Evolutionary conservation across 2,113 vertebrate genomes (phyloP), one percentile per base, ranked within the genome.

Genomic region (Sisor rabdophorus): DNA sequence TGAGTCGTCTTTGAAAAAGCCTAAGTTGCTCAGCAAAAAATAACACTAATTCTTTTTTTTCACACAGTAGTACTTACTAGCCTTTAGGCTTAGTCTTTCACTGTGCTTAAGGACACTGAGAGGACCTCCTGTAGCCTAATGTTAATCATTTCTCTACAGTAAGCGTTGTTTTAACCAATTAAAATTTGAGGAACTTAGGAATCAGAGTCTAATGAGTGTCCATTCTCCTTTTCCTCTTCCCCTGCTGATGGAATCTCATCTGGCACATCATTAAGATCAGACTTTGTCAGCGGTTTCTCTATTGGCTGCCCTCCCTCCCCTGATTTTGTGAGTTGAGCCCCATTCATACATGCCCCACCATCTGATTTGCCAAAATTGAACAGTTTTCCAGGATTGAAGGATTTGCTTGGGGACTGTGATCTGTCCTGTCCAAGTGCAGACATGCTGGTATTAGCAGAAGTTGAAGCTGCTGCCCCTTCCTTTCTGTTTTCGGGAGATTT

Each of bases 371-470:
- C 93, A 11, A 98, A 98, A 84, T 96, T 95, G 89, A 98, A 98
- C 63, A 98, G 93, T 87, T 98, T 98, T 82, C 94, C 87, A 0
- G 96, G 94, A 44, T 97, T 95, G 92, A 97, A 97, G 78, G 96
- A 92, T 84, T 97, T 97, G 87, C 93, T 96, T 64, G 96, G 96
- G 0, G 96, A 98, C 89, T 95, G 96, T 64, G 92, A 93, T 84
- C 93, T 94, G 87, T 97, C 96, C 3, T 92, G 91, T 28, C 20
- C 77, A 30, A 28, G 85, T 80, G 11, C 85, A 80, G 83, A 84
- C 61, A 87, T 86, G 54, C 76, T 82, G 2, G 82, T 53, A 0
- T 79, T 0, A 0, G 74, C 0, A 47, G 87, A 11, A 8, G 65
- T 73, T 1, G 86, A 3, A 4, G 85, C 77, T 0, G 84, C 36